A percentile compares a stretch with the other conserved stretches of the same genome.
Conservation (phyloP, 2,888 invertebrate genomes). For the Clunio marinus region DNA sequence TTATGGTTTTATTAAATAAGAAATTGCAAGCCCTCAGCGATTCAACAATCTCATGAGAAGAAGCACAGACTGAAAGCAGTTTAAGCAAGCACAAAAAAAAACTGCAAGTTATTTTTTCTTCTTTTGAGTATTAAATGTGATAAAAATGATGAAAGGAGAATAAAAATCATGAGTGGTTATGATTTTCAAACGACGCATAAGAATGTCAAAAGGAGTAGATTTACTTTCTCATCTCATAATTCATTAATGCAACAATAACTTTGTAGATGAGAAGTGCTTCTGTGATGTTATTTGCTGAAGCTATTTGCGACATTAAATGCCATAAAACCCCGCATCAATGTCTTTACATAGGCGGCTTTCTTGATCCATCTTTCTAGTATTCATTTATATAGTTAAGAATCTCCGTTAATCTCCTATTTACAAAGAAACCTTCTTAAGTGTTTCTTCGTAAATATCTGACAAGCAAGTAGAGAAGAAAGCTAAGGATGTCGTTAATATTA, state of each 20-base stretch:
- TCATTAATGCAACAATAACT: too few relatives aligned
- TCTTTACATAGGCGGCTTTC: conserved; percentile 10
- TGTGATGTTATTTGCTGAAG: conserved; percentile 1
- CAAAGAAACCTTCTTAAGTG: conserved; percentile 7
- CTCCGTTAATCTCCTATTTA: conserved; percentile 13
- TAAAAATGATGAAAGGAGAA: too few relatives aligned
- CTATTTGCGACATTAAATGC: conserved; percentile 10
- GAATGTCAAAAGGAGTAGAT: too few relatives aligned
- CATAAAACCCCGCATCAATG: too few relatives aligned
- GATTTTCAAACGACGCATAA: too few relatives aligned
- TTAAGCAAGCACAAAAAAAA: background rate
- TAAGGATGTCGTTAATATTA: too few relatives aligned
- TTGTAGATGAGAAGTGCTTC: background rate
- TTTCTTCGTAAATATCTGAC: background rate
- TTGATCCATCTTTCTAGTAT: conserved; percentile 2
- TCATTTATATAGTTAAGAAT: conserved; percentile 22
- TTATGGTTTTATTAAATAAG: conserved; percentile 37
- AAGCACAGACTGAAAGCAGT: background rate
- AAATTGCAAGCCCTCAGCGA: background rate
- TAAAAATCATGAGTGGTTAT: too few relatives aligned
- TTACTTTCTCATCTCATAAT: too few relatives aligned
- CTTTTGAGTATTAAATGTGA: too few relatives aligned
- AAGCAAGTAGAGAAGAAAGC: background rate
- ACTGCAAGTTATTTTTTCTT: too few relatives aligned
- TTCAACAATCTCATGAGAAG: background rate